Conservation (phyloP, 1,140 invertebrate species). For the Leguminivora glycinivorella region DNA sequence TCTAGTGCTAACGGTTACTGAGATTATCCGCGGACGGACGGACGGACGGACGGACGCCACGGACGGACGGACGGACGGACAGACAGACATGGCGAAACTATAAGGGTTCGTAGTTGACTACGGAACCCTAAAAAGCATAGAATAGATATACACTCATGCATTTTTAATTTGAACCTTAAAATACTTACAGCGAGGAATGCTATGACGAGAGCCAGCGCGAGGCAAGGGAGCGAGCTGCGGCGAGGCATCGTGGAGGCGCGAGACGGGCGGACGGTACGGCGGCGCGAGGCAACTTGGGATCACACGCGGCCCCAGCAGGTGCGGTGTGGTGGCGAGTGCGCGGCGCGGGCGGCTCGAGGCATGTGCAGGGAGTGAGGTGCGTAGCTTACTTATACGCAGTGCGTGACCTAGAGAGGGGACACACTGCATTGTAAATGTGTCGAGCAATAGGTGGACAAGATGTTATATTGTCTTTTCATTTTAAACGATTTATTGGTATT, state of each 20-base stretch:
- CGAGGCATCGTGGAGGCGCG: not conserved
- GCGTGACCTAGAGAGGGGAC: not conserved
- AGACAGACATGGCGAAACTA: too few species aligned
- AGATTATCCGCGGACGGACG: too few species aligned
- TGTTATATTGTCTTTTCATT: not conserved
- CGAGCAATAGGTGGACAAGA: not conserved
- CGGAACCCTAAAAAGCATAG: too few species aligned
- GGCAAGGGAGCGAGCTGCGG: not conserved
- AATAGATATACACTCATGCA: too few species aligned
- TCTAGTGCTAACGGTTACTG: too few species aligned
- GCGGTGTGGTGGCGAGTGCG: not conserved
- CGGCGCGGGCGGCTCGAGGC: too few species aligned
- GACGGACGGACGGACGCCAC: too few species aligned
- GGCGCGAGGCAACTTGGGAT: not conserved
- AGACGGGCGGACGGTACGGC: not conserved
- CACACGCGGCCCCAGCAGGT: not conserved
- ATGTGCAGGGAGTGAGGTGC: not conserved
- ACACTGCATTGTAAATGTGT: not conserved
- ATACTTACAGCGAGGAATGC: not conserved
- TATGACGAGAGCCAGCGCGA: not conserved
- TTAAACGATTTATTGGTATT: not conserved
- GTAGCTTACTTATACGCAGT: not conserved
- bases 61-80: too few species aligned
- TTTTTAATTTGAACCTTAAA: not conserved
- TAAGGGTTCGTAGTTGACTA: too few species aligned